Base-by-base conservation (phyloP, 2,888 invertebrate species). In the Epinotia bilunana region DNA sequence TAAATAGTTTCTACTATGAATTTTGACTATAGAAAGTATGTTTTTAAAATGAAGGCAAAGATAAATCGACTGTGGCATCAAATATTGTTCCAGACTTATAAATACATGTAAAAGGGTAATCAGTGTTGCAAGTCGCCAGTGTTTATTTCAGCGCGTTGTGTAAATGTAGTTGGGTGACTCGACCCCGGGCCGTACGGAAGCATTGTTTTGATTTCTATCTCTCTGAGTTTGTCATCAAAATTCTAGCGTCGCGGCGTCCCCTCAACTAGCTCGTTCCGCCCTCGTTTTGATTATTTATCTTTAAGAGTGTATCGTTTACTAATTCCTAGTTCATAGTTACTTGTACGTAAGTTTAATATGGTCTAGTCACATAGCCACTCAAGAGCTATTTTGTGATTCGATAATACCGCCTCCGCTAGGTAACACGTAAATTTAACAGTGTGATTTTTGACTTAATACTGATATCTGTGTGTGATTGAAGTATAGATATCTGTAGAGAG, bases 211-310 rank as follows among this genome's bases (percentile, higher is more conserved):
- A 73, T 76, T 69, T 73, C 75, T 75, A 65, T 75, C 70, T 74
- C 74, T 70, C 78, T 78, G 75, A 77, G 79, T 82, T 83, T 75
- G 77, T 79, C 77, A 79, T 61, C 58, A 75, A 79, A 81, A 81
- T 76, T 73, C 74, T 83, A 84, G 84, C 83, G 81, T 80, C 60
- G 81, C 83, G 83, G 83, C 77, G 78, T 81, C 63, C 78, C 78
- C 78, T 80, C 81, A 80, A 78, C 76, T 58, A 82, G 39, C 84
- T 76, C 53, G 64, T 78, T 62, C 67, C 63, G 74, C 76, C 74
- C 76, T 77, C n/a, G 87, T 90, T 88, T 84, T 82, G 62, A 80
- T 78, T 79, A 80, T 82, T 81, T 82, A 78, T 79, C 78, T 80
- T 79, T 80, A 78, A 63, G 64, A 62, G 72, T 75, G 78, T 81